Conservation (phyloP, 2,797 vertebrate genomes). For the Phalanger gymnotis region DNA sequence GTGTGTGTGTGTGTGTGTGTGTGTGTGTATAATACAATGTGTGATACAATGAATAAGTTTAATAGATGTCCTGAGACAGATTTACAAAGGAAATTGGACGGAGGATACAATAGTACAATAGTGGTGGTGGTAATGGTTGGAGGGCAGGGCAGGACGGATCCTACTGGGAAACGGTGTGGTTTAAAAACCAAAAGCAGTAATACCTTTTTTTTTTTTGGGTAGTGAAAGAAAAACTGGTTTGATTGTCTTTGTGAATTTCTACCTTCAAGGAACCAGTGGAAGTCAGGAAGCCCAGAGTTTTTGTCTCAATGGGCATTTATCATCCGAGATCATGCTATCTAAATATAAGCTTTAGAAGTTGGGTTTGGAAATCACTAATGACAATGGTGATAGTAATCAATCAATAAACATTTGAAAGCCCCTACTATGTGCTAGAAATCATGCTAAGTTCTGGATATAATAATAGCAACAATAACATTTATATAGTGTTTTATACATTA, state of each 20-base stretch:
- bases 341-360: background rate
- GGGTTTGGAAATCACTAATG: background rate
- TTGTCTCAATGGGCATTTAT: background rate
- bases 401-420: background rate
- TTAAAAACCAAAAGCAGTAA: background rate
- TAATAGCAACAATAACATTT: background rate
- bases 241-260: background rate
- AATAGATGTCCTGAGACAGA: background rate
- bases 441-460: background rate
- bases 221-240: background rate
- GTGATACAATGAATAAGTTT: background rate
- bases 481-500: background rate
- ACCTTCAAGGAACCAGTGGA: background rate
- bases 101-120: background rate
- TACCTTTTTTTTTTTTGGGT: background rate
- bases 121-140: background rate
- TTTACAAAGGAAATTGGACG: background rate
- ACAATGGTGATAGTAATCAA: background rate
- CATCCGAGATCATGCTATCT: background rate
- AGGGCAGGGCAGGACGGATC: too few species aligned
- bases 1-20: too few species aligned
- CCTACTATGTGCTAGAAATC: background rate
- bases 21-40: too few species aligned
- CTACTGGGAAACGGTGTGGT: background rate
- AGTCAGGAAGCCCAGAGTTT: background rate